Conservation (phyloP, 2,888 invertebrate species). For the Horisme vitalbata region DNA sequence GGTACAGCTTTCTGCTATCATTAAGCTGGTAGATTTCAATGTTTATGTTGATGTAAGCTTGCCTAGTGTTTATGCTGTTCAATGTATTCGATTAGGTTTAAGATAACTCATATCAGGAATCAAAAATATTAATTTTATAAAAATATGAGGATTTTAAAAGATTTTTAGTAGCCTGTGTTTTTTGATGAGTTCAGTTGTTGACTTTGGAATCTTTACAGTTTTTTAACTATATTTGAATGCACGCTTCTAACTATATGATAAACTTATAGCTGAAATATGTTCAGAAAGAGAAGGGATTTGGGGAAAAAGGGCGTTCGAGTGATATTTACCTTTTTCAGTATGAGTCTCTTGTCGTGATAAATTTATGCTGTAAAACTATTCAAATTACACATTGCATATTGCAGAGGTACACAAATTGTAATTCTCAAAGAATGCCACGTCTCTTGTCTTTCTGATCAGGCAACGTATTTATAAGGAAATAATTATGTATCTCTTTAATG, state of each 20-base stretch:
- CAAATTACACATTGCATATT: too few relatives aligned
- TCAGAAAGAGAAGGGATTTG: too few relatives aligned
- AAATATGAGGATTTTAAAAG: background rate
- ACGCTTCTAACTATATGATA: constrained; percentile 6
- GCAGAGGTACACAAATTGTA: too few relatives aligned
- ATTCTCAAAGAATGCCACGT: too few relatives aligned
- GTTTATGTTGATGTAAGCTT: constrained; percentile 25
- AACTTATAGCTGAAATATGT: too few relatives aligned
- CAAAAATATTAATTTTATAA: background rate
- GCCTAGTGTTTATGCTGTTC: constrained; percentile 31
- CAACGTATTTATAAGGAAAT: background rate
- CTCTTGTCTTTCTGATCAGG: too few relatives aligned
- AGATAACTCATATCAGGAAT: constrained; percentile 3
- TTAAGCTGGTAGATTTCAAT: too few relatives aligned
- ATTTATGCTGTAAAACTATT: too few relatives aligned
- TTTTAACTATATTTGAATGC: constrained; percentile 11
- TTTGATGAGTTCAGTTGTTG: background rate
- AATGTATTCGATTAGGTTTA: constrained; percentile 24
- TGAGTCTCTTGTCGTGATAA: too few relatives aligned
- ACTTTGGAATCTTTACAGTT: constrained; percentile 14
- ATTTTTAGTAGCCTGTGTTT: background rate
- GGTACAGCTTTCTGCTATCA: too few relatives aligned
- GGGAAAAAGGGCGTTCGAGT: too few relatives aligned
- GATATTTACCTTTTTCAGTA: too few relatives aligned
- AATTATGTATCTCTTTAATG: background rate